A percentile compares a stretch with the other conserved stretches of the same genome.
phyloP scores from a whole-genome alignment of 2,113 vertebrate species.

The Gopherus flavomarginatus region DNA sequence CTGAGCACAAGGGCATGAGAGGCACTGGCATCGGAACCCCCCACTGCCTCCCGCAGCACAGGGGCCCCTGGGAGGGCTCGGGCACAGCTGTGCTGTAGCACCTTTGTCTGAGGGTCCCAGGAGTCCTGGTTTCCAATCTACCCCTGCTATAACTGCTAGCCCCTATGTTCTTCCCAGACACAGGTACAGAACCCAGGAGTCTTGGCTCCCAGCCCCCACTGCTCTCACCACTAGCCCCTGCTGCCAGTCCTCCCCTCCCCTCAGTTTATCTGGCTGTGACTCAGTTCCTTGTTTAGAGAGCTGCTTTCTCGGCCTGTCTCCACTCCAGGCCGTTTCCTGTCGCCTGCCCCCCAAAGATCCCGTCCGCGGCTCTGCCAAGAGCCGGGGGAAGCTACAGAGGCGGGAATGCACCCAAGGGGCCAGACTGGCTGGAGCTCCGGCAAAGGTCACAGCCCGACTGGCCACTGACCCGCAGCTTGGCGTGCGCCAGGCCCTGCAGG shows the following conservation, averaged over 20 bases:
- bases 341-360: background rate
- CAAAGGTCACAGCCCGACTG: rapidly evolving
- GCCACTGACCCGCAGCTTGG: background rate
- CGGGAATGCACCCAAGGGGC: background rate
- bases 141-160: background rate
- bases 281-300: background rate
- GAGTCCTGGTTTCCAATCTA: no score
- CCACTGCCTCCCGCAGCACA: no score
- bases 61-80: background rate
- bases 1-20: no score
- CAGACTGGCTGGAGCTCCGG: background rate
- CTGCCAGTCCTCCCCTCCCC: background rate
- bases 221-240: background rate
- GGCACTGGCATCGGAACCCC: background rate
- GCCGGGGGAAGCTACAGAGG: constrained; percentile 8
- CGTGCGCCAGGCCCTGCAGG: background rate
- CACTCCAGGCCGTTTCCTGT: background rate
- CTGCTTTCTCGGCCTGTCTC: background rate
- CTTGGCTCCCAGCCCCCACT: background rate
- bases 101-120: background rate
- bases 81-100: background rate
- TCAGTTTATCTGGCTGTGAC: background rate
- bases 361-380: constrained; percentile 4
- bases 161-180: no score
- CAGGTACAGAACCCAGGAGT: background rate